phyloP scores from a whole-genome alignment of 2,797 vertebrate species.

The Malurus splendens region DNA sequence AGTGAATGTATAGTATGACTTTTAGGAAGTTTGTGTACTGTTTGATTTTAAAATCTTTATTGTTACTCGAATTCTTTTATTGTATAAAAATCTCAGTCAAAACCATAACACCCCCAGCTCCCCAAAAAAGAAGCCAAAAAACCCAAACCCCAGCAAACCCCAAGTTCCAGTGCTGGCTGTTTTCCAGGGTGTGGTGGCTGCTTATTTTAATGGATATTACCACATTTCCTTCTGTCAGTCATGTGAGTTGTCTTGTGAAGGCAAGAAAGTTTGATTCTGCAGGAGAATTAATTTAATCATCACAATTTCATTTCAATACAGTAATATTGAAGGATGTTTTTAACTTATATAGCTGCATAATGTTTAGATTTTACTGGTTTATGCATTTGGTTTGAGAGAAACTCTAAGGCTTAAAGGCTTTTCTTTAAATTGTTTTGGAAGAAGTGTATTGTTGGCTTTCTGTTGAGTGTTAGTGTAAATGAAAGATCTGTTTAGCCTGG shows the following conservation, averaged over 20 bases:
- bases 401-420: not conserved
- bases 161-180: not conserved
- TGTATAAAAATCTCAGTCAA: not conserved
- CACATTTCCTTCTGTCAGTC: not conserved
- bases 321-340: not conserved
- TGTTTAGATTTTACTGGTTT: not conserved
- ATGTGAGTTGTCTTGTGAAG: not conserved
- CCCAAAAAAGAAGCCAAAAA: not conserved
- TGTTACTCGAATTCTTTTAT: not conserved
- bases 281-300: not conserved
- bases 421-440: not conserved
- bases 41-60: not conserved
- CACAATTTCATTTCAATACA: not conserved
- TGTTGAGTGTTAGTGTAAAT: not conserved
- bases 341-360: not conserved
- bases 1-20: not conserved
- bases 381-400: not conserved
- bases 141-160: accelerated
- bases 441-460: not conserved
- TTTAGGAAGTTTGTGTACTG: not conserved
- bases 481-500: not conserved
- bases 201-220: not conserved
- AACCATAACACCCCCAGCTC: accelerated
- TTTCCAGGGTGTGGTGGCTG: not conserved
- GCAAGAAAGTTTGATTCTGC: not conserved